These are phyloP conservation scores for Isaurus tuberculatus DNA, from an alignment of 92 coral and sea anemone genomes.

Conservation along the genomic window DNA sequence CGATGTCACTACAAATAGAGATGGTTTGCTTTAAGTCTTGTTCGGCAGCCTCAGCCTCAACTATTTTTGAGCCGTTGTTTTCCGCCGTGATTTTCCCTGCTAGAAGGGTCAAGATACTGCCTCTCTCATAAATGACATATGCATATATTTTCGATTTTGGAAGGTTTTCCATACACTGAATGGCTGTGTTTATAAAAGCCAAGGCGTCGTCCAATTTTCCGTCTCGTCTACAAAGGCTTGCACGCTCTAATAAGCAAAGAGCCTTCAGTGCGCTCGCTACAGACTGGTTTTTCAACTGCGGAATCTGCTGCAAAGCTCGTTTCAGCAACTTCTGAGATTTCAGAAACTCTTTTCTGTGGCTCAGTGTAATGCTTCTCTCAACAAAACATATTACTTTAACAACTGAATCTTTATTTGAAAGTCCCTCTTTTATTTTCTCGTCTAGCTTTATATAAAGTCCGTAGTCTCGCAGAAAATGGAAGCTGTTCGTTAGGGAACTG, in stretches of 20 bases:
- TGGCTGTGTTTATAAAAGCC: not conserved
- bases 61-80: not conserved
- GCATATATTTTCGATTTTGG: slow-evolving; percentile 1
- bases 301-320: not conserved
- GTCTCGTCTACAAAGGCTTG: not conserved
- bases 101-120: not conserved
- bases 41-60: slow-evolving; percentile 19
- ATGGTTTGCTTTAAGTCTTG: not conserved
- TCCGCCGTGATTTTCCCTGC: not conserved
- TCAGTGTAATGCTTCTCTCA: not conserved
- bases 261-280: not conserved
- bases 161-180: not conserved
- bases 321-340: not conserved
- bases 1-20: not conserved
- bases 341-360: not conserved
- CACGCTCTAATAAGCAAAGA: not conserved
- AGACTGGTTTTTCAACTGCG: not conserved
- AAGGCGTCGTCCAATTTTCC: not conserved
- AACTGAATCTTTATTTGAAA: not conserved
- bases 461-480: not conserved
- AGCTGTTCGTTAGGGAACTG: not conserved
- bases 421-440: not conserved
- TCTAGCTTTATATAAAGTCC: not conserved
- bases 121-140: slow-evolving; percentile 9
- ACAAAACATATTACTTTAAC: not conserved